Evolutionary conservation across 2,113 vertebrate species (phyloP), one percentile per base, ranked within the genome.

Genomic region (Chloebia gouldiae): DNA sequence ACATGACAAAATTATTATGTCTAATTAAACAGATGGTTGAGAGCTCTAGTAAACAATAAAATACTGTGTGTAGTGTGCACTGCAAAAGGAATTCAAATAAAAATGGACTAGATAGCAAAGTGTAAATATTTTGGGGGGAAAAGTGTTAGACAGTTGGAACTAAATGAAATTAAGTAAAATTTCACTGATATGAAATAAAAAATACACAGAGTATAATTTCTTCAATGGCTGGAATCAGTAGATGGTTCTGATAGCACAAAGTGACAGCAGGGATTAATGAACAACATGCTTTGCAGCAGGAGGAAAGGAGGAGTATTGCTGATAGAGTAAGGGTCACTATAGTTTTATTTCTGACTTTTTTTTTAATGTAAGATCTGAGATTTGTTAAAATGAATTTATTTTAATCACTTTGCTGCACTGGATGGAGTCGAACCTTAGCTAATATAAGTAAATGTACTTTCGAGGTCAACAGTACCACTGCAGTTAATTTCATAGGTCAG

Each of bases 71-170:
- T 59, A 66, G 63, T 6, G 16, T 40, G 11, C 23, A 45, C 16
- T 63, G 35, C 20, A 33, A 89, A 77, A 70, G 18, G 19, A 83
- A 63, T 63, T 40, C 4, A 27, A 78, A 81, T 3, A 53, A 59
- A 60, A 86, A 68, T 28, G 14, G 23, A 39, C 10, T 27, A 61
- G 63, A 91, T 28, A 18, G 10, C 8, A 50, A 40, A 15, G 13
- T 13, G 5, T 63, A 79, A 53, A 49, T 71, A 50, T 60, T 78
- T 56, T 39, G 4, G 4, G 1, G 1, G 0, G 1, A 9, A 37
- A 61, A 20, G 11, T 71, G 12, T 47, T 79, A 21, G 4, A 14
- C 17, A 24, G 5, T 69, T 76, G 80, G 49, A 61, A 33, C 37
- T 21, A 15, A 7, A 31, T 54, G 39, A 69, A 91, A 84, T 68